Percentiles rank a stretch among this genome's conserved stretches.
phyloP scores from a whole-genome alignment of 2,888 invertebrate genomes.

The Fragum whitleyi region DNA sequence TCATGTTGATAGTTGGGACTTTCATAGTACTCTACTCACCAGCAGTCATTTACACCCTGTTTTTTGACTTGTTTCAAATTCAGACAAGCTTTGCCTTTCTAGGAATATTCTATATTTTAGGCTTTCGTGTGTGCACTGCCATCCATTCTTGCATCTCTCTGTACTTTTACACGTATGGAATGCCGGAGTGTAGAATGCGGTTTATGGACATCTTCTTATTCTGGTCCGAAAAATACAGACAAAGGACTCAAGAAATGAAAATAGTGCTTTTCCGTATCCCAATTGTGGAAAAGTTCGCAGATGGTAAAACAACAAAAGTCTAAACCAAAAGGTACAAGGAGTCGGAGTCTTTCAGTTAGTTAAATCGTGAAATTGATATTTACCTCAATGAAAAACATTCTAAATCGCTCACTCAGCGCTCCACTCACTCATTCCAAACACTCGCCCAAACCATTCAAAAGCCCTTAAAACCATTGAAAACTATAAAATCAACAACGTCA shows the following conservation, averaged over 20 bases:
- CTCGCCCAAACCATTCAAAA: no score
- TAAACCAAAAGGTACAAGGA: no score
- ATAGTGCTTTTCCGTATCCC: background rate
- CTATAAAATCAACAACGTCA: no score
- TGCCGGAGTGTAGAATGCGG: constrained; percentile 10
- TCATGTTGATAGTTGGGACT: background rate
- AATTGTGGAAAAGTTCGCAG: background rate
- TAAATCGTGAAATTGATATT: no score
- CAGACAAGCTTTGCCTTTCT: background rate
- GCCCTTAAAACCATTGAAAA: no score
- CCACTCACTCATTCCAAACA: no score
- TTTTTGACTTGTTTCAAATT: constrained; percentile 13
- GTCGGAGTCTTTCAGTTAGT: no score
- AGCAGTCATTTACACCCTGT: background rate
- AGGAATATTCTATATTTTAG: background rate
- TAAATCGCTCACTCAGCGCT: no score
- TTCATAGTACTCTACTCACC: constrained; percentile 2
- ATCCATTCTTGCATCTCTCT: constrained; percentile 7
- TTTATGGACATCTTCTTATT: constrained; percentile 2
- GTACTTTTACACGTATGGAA: constrained; percentile 14
- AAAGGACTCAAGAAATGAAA: constrained; percentile 1
- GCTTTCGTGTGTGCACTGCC: background rate
- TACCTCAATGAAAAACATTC: no score
- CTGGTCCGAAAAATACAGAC: constrained; percentile 5
- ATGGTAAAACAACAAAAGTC: background rate